A percentile compares a stretch with the other conserved stretches of the same genome.
Conservation (phyloP, 2,797 vertebrate species). For the Sebastiscus albofasciatus region DNA sequence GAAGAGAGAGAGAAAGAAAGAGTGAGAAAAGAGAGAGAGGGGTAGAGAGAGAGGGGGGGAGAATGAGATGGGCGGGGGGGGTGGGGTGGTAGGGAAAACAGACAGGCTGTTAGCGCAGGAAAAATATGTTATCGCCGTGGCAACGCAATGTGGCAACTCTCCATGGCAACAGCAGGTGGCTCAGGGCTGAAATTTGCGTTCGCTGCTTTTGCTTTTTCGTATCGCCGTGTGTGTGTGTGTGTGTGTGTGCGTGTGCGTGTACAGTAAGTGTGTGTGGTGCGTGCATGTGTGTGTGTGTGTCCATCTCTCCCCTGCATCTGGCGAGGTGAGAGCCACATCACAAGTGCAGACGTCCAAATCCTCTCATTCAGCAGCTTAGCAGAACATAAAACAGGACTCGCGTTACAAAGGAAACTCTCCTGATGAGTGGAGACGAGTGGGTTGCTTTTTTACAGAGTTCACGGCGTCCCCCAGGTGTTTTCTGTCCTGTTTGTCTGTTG, state of each 20-base stretch:
- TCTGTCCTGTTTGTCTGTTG: slow-evolving; percentile 9
- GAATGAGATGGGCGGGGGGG: slow-evolving; percentile 22
- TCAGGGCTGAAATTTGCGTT: slow-evolving; percentile 81
- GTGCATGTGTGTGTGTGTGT: background rate
- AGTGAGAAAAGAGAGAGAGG: slow-evolving; percentile 4
- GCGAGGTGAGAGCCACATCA: slow-evolving; percentile 61
- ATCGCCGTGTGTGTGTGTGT: slow-evolving; percentile 31
- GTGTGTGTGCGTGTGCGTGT: background rate
- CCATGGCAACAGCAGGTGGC: slow-evolving; percentile 89
- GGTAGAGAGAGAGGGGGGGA: slow-evolving; percentile 42
- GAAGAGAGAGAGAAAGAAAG: slow-evolving; percentile 15
- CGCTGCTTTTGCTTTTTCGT: slow-evolving; percentile 56
- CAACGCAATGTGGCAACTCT: slow-evolving; percentile 88
- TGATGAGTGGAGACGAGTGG: slow-evolving; percentile 54
- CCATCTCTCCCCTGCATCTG: slow-evolving; percentile 60
- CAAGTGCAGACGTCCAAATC: slow-evolving; percentile 63
- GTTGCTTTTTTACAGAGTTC: slow-evolving; percentile 37
- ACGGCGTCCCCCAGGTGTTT: slow-evolving; percentile 59
- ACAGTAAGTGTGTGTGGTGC: background rate
- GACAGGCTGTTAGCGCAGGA: slow-evolving; percentile 91
- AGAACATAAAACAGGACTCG: slow-evolving; percentile 65
- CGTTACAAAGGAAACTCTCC: slow-evolving; percentile 64
- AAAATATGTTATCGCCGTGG: slow-evolving; percentile 90
- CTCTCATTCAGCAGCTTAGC: slow-evolving; percentile 64
- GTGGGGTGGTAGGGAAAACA: slow-evolving; percentile 74